Conservation (phyloP, 2,888 invertebrate species). For the Pasiphila rectangulata region DNA sequence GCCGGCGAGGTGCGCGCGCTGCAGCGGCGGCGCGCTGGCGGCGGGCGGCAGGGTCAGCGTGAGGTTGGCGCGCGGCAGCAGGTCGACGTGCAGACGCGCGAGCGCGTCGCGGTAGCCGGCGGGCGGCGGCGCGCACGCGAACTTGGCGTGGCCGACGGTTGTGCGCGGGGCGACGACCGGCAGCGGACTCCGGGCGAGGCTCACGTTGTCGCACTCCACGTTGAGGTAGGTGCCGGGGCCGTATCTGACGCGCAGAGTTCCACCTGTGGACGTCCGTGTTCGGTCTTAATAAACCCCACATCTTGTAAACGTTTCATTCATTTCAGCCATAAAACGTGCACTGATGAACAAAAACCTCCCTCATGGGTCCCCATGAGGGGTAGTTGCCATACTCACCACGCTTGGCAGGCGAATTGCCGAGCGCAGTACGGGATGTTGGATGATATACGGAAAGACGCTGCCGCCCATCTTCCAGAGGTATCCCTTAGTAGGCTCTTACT, state of each 20-base stretch:
- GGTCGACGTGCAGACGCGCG: slow-evolving; percentile 19
- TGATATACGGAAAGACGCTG: too few relatives aligned
- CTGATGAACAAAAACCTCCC: too few relatives aligned
- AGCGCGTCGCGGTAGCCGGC: slow-evolving; percentile 13
- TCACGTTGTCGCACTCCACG: neutral
- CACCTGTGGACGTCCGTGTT: neutral
- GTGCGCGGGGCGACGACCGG: neutral
- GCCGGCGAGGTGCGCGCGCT: slow-evolving; percentile 11
- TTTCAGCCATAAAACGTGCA: too few relatives aligned
- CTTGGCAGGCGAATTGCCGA: too few relatives aligned
- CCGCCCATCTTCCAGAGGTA: too few relatives aligned
- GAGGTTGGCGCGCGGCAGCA: neutral
- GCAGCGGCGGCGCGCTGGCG: slow-evolving; percentile 2
- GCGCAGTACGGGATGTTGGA: too few relatives aligned
- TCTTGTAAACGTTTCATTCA: too few relatives aligned
- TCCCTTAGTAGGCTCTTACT: too few relatives aligned
- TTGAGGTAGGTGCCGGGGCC: neutral
- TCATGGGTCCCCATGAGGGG: too few relatives aligned
- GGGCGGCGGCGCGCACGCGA: slow-evolving; percentile 14
- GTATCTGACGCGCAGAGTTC: neutral
- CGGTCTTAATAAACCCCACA: neutral
- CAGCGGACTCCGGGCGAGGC: neutral
- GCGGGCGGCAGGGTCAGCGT: neutral
- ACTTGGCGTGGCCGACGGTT: slow-evolving; percentile 5
- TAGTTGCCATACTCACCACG: too few relatives aligned